Conservation (phyloP, 2,113 vertebrate species). For the Hoplias malabaricus region DNA sequence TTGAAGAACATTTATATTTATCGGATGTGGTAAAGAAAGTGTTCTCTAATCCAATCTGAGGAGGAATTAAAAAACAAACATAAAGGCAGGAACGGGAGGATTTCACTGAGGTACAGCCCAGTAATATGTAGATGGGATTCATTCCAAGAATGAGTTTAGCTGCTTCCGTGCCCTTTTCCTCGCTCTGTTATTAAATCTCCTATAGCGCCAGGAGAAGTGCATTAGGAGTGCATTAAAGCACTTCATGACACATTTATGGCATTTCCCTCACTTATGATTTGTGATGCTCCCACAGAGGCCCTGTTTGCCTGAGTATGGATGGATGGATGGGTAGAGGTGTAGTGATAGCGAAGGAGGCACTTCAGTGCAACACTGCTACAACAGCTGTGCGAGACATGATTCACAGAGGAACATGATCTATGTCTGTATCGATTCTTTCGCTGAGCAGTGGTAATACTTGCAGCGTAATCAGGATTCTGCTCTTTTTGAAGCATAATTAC, state of each 20-base stretch:
- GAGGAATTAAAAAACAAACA: constrained; percentile 44
- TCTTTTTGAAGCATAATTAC: no score
- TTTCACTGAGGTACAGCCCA: constrained; percentile 61
- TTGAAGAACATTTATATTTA: constrained; percentile 56
- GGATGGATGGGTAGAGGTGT: no score
- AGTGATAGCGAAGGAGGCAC: constrained; percentile 29
- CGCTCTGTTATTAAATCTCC: constrained; percentile 73
- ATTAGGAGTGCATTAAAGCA: constrained; percentile 67
- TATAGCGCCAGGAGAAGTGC: constrained; percentile 64
- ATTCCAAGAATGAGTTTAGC: constrained; percentile 73
- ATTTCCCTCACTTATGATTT: constrained; percentile 62
- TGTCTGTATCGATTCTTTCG: not conserved
- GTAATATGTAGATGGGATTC: constrained; percentile 72
- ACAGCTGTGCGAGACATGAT: constrained; percentile 4
- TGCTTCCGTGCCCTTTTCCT: constrained; percentile 67
- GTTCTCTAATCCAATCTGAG: constrained; percentile 34
- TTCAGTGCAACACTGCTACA: constrained; percentile 20
- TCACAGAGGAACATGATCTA: constrained; percentile 8
- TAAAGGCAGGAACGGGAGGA: constrained; percentile 44
- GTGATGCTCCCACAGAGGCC: constrained; percentile 24
- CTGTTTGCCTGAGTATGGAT: constrained; percentile 9
- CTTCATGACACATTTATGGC: constrained; percentile 63
- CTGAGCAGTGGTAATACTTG: constrained; percentile 6
- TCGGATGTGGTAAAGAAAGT: constrained; percentile 49
- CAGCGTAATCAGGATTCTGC: not conserved